Conservation (phyloP, 2,888 invertebrate genomes). For the Chironomus riparius region DNA sequence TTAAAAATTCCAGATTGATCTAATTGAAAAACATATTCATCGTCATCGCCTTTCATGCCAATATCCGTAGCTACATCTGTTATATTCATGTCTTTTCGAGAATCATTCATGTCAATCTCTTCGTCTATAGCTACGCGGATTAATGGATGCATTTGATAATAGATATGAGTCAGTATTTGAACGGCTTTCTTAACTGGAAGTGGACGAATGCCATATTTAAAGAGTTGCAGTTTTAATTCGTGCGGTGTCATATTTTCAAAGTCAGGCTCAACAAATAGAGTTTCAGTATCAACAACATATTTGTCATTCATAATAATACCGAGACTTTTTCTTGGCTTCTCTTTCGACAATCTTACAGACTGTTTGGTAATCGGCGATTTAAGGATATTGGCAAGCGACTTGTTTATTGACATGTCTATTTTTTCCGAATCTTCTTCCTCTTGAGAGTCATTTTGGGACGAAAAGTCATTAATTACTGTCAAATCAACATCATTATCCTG, state of each 20-base stretch:
- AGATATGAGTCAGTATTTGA: slow-evolving; percentile 55
- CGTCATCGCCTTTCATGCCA: background rate
- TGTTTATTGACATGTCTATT: background rate
- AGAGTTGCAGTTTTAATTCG: slow-evolving; percentile 48
- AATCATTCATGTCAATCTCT: slow-evolving; percentile 13
- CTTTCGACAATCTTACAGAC: background rate
- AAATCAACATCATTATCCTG: too few relatives aligned
- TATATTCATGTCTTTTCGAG: background rate
- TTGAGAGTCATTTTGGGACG: too few relatives aligned
- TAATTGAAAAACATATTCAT: slow-evolving; percentile 31
- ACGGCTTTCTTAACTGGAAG: slow-evolving; percentile 56
- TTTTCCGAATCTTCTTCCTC: background rate
- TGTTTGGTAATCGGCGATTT: background rate
- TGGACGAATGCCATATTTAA: slow-evolving; percentile 57
- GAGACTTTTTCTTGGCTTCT: background rate
- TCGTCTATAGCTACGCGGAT: background rate
- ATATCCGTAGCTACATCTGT: slow-evolving; percentile 20
- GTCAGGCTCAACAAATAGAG: slow-evolving; percentile 51
- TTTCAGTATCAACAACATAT: slow-evolving; percentile 47
- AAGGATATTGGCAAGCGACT: background rate
- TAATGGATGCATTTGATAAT: slow-evolving; percentile 57
- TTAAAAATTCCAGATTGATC: slow-evolving; percentile 33
- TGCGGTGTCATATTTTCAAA: slow-evolving; percentile 51
- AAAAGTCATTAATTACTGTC: too few relatives aligned
- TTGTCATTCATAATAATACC: slow-evolving; percentile 34